Base-by-base conservation (phyloP, 64 coral and sea anemone species). In the Astreopora myriophthalma region DNA sequence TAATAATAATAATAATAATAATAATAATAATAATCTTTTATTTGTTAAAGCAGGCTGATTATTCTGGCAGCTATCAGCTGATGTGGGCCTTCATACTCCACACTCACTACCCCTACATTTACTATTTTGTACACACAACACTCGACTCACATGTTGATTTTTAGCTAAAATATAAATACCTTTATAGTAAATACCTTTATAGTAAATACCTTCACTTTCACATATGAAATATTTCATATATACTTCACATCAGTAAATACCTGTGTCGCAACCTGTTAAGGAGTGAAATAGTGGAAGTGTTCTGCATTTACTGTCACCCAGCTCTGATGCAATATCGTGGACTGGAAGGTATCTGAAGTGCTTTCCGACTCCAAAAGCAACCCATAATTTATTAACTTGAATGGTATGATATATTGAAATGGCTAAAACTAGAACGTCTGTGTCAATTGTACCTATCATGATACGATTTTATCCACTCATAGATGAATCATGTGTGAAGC, bases 361-460 rank as follows among this genome's bases (percentile, higher is more conserved):
- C 30, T 25, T 34, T 23, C 91, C 84, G 30, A 61, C 79, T 25
- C 75, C 91, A 93, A 93, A 93, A 44, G 61, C 84, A 36, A 87
- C 30, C 84, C 60, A 93, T 17, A 93, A 10, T 16, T 88, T 57
- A 34, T 29, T 52, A 27, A 33, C 22, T 30, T 63, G 81, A 14
- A 92, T 20, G 25, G 31, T 19, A 16, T 19, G 16, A 32, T 32
- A 16, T 33, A 29, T 30, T 16, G 67, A 28, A 17, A 93, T 29
- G 29, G 58, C 39, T 11, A 92, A 34, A 14, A 86, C 82, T 37
- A 86, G 32, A 26, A 72, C 66, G 48, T 86, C 66, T 25, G 39
- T 71, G 40, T 86, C 66, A 2, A 86, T 66, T 46, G 65, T 86
- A 28, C 65, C 19, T 3, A 86, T 28, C 14, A 39, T 46, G n/a